phyloP scores from a whole-genome alignment of 2,113 vertebrate species.

The Cygnus atratus region DNA sequence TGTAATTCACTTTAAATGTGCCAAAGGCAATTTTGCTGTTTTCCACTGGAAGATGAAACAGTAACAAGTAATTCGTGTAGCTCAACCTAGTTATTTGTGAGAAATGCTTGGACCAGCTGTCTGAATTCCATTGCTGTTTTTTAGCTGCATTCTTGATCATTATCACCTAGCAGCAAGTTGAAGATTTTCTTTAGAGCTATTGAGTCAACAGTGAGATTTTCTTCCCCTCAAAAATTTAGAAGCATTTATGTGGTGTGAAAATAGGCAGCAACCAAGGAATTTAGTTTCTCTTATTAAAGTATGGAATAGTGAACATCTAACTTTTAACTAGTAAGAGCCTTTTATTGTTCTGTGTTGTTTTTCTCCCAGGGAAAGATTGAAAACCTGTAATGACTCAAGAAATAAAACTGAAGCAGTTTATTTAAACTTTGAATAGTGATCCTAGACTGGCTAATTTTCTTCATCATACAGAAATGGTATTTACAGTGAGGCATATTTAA shows the following conservation, averaged over 20 bases:
- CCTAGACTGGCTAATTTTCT: background rate
- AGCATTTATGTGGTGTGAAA: background rate
- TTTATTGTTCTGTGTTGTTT: background rate
- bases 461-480: background rate
- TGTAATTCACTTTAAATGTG: background rate
- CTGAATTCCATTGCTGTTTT: background rate
- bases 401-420: background rate
- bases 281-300: background rate
- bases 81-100: background rate
- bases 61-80: background rate
- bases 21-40: background rate
- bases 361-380: background rate
- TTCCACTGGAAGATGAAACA: background rate
- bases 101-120: background rate
- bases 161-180: background rate
- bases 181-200: background rate
- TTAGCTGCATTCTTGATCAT: background rate
- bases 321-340: background rate
- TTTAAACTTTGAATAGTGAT: background rate
- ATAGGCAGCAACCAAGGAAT: background rate
- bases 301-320: background rate
- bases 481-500: background rate
- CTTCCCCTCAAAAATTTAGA: background rate
- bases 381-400: background rate
- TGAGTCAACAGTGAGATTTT: background rate